These are phyloP conservation scores for Caenorhabditis sulstoni DNA, from an alignment of 2,888 invertebrate species.

Conservation along the genomic window DNA sequence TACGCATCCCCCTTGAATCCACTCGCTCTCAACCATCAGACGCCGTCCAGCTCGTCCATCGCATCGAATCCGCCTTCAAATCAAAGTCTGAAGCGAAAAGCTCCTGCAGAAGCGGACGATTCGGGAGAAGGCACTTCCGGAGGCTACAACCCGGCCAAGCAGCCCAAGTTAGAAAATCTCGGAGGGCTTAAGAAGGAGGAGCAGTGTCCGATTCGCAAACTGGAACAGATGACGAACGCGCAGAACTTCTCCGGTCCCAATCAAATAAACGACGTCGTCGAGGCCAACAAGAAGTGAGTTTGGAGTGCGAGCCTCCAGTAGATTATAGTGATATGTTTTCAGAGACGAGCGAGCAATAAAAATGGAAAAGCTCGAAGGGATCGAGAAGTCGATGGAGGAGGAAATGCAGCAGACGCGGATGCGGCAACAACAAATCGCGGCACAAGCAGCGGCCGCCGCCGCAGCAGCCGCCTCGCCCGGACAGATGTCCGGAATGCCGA, in stretches of 20 bases:
- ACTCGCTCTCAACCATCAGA: conserved; percentile 27
- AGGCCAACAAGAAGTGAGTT: conserved; percentile 49
- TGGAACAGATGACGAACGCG: conserved; percentile 50
- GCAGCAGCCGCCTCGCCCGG: conserved; percentile 39
- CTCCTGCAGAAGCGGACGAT: conserved; percentile 3
- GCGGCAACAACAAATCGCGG: neutral
- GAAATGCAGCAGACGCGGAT: conserved; percentile 25
- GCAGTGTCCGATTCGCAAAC: conserved; percentile 29
- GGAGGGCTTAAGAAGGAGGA: neutral
- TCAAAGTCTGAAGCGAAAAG: conserved; percentile 30
- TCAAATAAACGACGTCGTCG: conserved; percentile 54
- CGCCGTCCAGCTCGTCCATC: neutral
- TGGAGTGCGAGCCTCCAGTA: too few relatives aligned
- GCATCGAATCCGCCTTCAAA: conserved; percentile 36
- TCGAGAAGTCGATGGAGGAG: conserved; percentile 41
- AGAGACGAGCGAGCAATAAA: conserved; percentile 46
- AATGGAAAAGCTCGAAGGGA: conserved; percentile 55
- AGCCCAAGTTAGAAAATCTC: conserved; percentile 14
- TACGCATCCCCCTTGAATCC: conserved; percentile 17
- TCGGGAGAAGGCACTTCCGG: neutral
- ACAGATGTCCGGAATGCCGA: conserved; percentile 43
- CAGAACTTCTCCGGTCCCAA: conserved; percentile 35
- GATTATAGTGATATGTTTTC: too few relatives aligned
- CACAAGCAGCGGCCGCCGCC: conserved; percentile 33
- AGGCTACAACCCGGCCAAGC: conserved; percentile 13